Base-by-base conservation (phyloP, 2,888 invertebrate species). In the Rugalucina vietnamica region DNA sequence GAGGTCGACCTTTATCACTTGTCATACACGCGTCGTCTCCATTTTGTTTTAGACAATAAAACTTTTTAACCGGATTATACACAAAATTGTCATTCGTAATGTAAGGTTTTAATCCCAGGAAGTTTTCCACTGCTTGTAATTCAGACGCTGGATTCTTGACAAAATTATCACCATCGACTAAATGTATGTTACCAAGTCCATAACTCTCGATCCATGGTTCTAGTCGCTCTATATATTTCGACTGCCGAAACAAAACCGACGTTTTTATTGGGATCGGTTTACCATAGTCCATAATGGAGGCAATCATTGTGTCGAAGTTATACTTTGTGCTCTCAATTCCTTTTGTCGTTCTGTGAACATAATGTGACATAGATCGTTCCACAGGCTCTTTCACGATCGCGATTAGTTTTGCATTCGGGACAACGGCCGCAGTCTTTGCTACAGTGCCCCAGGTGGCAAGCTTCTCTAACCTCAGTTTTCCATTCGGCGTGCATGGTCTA, bases 31-130 rank as follows among this genome's bases (percentile, higher is more conserved):
- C 27, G 10, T 60, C 60, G 8, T 60, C 8, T 29, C 29, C 60
- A 8, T 29, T 4, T 60, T 60, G 24, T 3, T 93, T 27, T 95
- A 98, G 97, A 93, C 98, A 99, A 95, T 97, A 99, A 96, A 99
- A 98, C 81, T 99, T 98, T 95, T 98, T 98, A 29, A 98, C 98
- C 95, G 97, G 97, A 95, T 99, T 99, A 95, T 98, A 99, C 95
- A 98, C 98, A 95, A 99, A 98, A 95, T 98, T 98, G 95, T 97
- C 97, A 18, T 88, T 76, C n/a, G 84, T 71, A 29, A 93, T 86
- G 49, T 82, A 76, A 79, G 89, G 91, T 18, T 87, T 81, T 1
- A 93, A 60, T 5, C 91, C 89, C 34, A 93, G 86, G 76, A 93
- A 93, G 1, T 82, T 76, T 84, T 93, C 92, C 36, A 93, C 90